Evolutionary conservation across 2,113 vertebrate genomes (phyloP).

Genomic region (Balaenoptera acutorostrata): DNA sequence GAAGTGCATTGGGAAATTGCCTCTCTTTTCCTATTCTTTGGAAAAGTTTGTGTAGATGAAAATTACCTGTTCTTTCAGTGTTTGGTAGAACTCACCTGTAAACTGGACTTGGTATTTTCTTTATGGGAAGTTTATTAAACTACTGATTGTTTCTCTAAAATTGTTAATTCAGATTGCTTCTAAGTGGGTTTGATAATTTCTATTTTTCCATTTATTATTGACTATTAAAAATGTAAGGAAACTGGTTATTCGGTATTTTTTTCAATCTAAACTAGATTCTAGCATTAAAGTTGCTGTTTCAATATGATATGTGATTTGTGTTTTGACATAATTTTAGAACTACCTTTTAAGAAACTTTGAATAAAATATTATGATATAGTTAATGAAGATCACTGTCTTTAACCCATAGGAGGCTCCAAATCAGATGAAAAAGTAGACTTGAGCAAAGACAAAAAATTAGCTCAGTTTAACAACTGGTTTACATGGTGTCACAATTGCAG

Average conservation of each 20-base stretch:
- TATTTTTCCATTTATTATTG: slow-evolving; percentile 23
- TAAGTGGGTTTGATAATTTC: background rate
- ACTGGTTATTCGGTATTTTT: background rate
- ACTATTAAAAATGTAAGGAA: slow-evolving; percentile 5
- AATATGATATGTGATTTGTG: background rate
- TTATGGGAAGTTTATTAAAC: background rate
- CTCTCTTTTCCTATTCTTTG: background rate
- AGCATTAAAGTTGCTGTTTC: background rate
- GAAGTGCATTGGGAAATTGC: background rate
- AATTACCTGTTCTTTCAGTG: background rate
- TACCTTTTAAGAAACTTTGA: slow-evolving; percentile 23
- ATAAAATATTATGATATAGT: slow-evolving; percentile 20
- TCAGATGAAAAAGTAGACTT: slow-evolving; percentile 96
- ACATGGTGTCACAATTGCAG: slow-evolving; percentile 99
- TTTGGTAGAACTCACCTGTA: background rate
- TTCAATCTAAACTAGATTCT: background rate
- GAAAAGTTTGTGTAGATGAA: background rate
- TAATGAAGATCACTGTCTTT: slow-evolving; percentile 59
- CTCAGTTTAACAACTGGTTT: slow-evolving; percentile 99
- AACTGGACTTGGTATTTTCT: background rate
- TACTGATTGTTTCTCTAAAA: background rate
- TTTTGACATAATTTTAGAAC: slow-evolving; percentile 23
- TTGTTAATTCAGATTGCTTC: background rate
- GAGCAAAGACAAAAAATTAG: slow-evolving; percentile 97
- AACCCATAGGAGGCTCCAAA: slow-evolving; percentile 88